Evolutionary conservation across 2,888 invertebrate genomes (phyloP).

Genomic region (Aphrophora alni): DNA sequence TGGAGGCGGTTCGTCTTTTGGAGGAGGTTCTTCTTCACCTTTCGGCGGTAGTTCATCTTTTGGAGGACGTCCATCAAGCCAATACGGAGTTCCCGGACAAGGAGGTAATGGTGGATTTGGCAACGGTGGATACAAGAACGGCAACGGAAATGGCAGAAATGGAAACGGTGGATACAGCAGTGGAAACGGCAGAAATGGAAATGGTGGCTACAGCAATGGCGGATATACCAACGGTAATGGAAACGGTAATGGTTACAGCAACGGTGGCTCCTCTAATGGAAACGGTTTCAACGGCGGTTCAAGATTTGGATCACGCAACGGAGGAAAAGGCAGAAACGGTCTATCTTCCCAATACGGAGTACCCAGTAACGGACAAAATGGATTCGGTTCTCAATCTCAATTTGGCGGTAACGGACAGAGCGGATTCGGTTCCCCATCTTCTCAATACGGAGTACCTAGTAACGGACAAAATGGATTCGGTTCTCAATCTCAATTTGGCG

Average conservation of each 20-base stretch:
- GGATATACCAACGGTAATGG: slow-evolving; percentile 18
- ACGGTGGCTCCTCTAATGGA: slow-evolving; percentile 25
- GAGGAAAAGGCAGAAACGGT: not conserved
- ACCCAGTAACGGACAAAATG: not conserved
- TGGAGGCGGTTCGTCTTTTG: not conserved
- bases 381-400: slow-evolving; percentile 22
- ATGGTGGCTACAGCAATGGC: not conserved
- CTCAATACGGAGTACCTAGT: not conserved
- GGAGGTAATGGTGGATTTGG: not conserved
- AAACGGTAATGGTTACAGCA: slow-evolving; percentile 26
- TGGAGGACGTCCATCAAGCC: slow-evolving; percentile 50
- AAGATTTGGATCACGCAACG: not conserved
- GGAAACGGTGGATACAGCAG: slow-evolving; percentile 27
- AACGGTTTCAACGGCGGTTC: not conserved
- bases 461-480: not conserved
- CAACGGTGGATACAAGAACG: slow-evolving; percentile 22
- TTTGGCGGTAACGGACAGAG: not conserved
- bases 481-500: not conserved
- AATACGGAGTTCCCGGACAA: slow-evolving; percentile 57
- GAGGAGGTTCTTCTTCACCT: not conserved
- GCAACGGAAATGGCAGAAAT: slow-evolving; percentile 20
- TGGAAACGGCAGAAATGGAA: slow-evolving; percentile 29
- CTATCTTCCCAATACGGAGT: not conserved
- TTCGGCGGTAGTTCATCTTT: not conserved
- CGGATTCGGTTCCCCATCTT: not conserved